Percentiles rank a stretch among this genome's conserved stretches.
These are phyloP conservation scores for Diploscapter pachys DNA, from an alignment of 1,140 invertebrate species.

Conservation along the genomic window DNA sequence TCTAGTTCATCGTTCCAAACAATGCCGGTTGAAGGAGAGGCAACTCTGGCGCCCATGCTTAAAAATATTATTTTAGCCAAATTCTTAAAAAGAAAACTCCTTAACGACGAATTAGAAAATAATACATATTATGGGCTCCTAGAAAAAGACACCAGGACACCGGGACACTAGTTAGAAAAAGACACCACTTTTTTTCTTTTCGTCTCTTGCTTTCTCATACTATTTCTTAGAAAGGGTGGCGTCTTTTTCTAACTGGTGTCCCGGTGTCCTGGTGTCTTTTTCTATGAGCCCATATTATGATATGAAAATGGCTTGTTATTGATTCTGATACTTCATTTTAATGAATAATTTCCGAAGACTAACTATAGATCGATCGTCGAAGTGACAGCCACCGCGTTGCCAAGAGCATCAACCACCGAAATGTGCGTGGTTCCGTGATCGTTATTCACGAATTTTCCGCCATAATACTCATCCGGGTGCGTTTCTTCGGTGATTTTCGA, in stretches of 20 bases:
- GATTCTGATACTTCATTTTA: background rate
- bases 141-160: too few relatives aligned
- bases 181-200: too few relatives aligned
- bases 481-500: conserved; percentile 47
- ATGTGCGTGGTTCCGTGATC: conserved; percentile 80
- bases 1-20: conserved; percentile 91
- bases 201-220: too few relatives aligned
- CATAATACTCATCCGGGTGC: conserved; percentile 57
- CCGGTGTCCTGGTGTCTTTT: too few relatives aligned
- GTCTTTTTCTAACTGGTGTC: too few relatives aligned
- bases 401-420: conserved; percentile 77
- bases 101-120: background rate
- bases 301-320: conserved; percentile 13
- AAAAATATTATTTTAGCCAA: conserved; percentile 22
- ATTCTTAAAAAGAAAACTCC: background rate
- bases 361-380: conserved; percentile 77
- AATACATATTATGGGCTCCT: too few relatives aligned
- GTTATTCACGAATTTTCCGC: conserved; percentile 44
- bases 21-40: conserved; percentile 79
- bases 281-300: too few relatives aligned
- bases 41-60: conserved; percentile 76
- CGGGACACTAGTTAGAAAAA: too few relatives aligned
- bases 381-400: conserved; percentile 86
- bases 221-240: too few relatives aligned
- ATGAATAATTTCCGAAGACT: background rate